Evolutionary conservation across 2,888 invertebrate genomes (phyloP), one percentile per base, ranked within the genome.

Genomic region (Oconnorella tubifera): DNA sequence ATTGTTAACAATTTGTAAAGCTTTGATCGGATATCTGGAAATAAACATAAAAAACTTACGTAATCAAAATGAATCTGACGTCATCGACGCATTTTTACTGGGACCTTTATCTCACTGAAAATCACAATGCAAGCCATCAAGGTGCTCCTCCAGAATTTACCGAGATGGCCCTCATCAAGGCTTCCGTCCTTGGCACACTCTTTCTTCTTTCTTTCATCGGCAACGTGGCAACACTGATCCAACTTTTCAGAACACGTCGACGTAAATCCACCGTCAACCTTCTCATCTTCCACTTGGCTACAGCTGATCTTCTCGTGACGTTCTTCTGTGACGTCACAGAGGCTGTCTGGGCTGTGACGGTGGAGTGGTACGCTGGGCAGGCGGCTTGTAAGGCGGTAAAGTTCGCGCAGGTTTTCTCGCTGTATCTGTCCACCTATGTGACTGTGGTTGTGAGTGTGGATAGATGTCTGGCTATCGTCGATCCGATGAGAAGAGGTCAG

Each of bases 281-380:
- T 56, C 83, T 91, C 56, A 90, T 91, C 75, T 86, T 90, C 63
- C 90, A 91, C 77, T 83, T 92, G n/a, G 89, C 90, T 14, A 85
- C 90, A 59, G 90, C 91, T 1, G 91, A 92, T 82, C 84, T 91
- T 23, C 82, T 91, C 32, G 91, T 92, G 2, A 89, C 90, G 0
- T 83, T 90, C 57, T 90, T 90, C 80, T 91, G 91, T 78, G 87
- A 91, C 69, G 87, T 88, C 2, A 90, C 90, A 0, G 91, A 92
- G 75, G 89, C 90, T 0, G 86, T 88, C 0, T 92, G 91, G 91
- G 88, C 87, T 56, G 89, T 88, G 62, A 88, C 89, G 0, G 90
- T 92, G 0, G 87, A 89, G 68, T 92, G 91, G 91, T 83, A 88
- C 57, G 90, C 89, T n/a, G 90, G 90, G 1, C 89, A 90, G 75